A percentile compares a stretch with the other conserved stretches of the same genome.
Conservation (phyloP, 2,113 vertebrate species). For the Pagrus major region DNA sequence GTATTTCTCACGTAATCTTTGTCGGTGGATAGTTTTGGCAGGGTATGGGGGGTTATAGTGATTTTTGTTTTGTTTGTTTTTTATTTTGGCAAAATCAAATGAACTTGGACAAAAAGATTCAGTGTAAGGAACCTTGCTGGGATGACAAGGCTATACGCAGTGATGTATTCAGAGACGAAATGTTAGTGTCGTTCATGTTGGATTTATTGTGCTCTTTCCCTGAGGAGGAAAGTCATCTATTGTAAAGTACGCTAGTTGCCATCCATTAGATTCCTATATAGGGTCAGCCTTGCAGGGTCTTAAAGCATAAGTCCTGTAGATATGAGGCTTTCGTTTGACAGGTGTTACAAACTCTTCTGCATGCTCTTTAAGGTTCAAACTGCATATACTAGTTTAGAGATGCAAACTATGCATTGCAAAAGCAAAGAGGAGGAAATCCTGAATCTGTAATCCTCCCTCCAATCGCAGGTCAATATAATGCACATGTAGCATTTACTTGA, state of each 20-base stretch:
- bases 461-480: slow-evolving; percentile 76
- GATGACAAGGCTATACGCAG: slow-evolving; percentile 71
- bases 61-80: slow-evolving; percentile 33
- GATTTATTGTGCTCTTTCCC: slow-evolving; percentile 73
- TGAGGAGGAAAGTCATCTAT: slow-evolving; percentile 67
- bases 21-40: slow-evolving; percentile 68
- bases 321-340: slow-evolving; percentile 67
- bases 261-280: slow-evolving; percentile 73
- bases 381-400: slow-evolving; percentile 77
- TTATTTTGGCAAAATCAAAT: slow-evolving; percentile 60
- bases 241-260: slow-evolving; percentile 77
- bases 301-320: slow-evolving; percentile 64
- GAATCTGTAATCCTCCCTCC: slow-evolving; percentile 53
- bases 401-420: slow-evolving; percentile 85
- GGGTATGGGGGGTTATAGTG: slow-evolving; percentile 71
- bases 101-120: slow-evolving; percentile 70
- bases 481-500: slow-evolving; percentile 80
- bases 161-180: slow-evolving; percentile 78
- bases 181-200: slow-evolving; percentile 77
- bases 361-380: slow-evolving; percentile 81
- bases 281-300: slow-evolving; percentile 69
- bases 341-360: slow-evolving; percentile 80
- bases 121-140: slow-evolving; percentile 76
- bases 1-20: slow-evolving; percentile 66
- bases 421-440: slow-evolving; percentile 63